Conservation (phyloP, 1,140 invertebrate genomes). For the Pantala flavescens region DNA sequence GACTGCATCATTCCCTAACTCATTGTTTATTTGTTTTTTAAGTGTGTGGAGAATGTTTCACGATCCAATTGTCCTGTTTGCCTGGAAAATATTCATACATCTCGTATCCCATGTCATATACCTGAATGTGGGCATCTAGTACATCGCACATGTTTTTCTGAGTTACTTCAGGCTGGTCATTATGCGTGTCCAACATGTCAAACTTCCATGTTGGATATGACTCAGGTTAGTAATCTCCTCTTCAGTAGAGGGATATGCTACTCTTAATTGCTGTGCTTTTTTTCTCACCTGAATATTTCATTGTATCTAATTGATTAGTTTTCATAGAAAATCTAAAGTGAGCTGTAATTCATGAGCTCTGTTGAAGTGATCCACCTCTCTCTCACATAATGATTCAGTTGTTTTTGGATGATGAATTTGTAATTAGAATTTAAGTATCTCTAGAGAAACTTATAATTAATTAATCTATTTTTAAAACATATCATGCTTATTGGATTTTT, state of each 20-base stretch:
- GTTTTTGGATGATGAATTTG: no score
- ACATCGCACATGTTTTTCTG: slow-evolving; percentile 69
- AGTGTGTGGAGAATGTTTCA: slow-evolving; percentile 82
- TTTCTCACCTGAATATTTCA: no score
- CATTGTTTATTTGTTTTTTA: slow-evolving; percentile 28
- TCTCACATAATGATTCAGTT: no score
- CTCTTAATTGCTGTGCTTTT: no score
- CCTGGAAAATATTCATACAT: slow-evolving; percentile 79
- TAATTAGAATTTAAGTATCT: no score
- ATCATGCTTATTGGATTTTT: no score
- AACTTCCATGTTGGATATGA: slow-evolving; percentile 75
- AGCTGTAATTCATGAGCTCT: neutral
- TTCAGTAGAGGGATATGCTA: no score
- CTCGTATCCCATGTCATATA: slow-evolving; percentile 73
- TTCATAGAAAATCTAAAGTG: neutral
- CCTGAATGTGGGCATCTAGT: slow-evolving; percentile 75
- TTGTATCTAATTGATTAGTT: neutral
- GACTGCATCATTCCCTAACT: slow-evolving; percentile 18
- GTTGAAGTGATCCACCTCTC: no score
- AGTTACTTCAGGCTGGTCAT: slow-evolving; percentile 61
- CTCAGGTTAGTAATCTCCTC: slow-evolving; percentile 37
- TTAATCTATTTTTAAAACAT: no score
- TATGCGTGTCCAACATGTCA: slow-evolving; percentile 81
- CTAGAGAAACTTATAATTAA: no score
- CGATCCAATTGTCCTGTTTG: slow-evolving; percentile 78